These are phyloP conservation scores for Halcyon chelicuti DNA, from an alignment of 2,797 vertebrate species.

Conservation along the genomic window DNA sequence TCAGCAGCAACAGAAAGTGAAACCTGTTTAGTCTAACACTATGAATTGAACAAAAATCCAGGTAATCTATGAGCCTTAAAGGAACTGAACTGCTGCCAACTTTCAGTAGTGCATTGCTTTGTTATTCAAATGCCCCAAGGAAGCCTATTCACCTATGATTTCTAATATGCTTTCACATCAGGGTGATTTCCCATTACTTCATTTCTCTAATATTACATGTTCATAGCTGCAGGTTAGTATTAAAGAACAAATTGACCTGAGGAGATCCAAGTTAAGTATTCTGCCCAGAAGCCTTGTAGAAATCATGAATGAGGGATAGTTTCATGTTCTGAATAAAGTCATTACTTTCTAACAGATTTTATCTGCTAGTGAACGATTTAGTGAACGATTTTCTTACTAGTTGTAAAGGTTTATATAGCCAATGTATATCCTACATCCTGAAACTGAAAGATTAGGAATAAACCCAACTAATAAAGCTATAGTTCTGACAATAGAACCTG, in stretches of 20 bases:
- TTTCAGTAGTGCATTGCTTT: background rate
- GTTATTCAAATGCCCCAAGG: constrained; percentile 34
- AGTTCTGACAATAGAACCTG: background rate
- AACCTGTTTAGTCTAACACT: background rate
- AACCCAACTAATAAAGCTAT: background rate
- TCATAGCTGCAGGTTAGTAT: constrained; percentile 46
- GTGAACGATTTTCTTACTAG: constrained; percentile 2
- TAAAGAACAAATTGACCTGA: constrained; percentile 52
- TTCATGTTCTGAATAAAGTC: background rate
- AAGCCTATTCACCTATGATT: constrained; percentile 37
- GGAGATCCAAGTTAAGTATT: constrained; percentile 26
- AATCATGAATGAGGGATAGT: background rate
- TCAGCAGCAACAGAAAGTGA: background rate
- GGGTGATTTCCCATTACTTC: constrained; percentile 60
- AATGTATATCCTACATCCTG: background rate
- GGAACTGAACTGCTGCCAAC: background rate
- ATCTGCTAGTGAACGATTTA: background rate
- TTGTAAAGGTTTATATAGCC: background rate
- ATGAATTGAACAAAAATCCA: background rate
- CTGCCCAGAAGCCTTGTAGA: background rate
- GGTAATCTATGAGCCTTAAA: background rate
- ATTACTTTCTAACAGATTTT: constrained; percentile 55
- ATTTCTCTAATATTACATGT: constrained; percentile 50
- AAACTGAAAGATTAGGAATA: background rate
- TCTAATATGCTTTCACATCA: constrained; percentile 58